Evolutionary conservation across 1,140 invertebrate genomes (phyloP).

Genomic region (Temnothorax nylanderi): DNA sequence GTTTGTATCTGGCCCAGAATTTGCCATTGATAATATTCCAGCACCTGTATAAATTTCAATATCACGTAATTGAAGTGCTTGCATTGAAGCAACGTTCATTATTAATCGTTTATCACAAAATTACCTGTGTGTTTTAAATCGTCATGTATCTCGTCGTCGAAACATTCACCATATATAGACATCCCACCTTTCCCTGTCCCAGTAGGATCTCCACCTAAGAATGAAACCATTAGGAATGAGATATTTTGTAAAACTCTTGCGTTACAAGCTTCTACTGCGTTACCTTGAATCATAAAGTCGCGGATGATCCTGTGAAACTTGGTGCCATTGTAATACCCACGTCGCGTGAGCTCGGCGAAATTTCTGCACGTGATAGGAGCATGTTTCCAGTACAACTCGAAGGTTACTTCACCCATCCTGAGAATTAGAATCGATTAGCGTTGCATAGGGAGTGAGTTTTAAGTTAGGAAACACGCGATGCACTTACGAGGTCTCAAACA

Average conservation of each 20-base stretch:
- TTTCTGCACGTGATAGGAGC: conserved; percentile 98
- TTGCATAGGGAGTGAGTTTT: not conserved
- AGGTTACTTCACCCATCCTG: conserved; percentile 96
- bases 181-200: conserved; percentile 97
- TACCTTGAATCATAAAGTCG: conserved; percentile 99
- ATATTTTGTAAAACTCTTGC: not conserved
- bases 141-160: conserved; percentile 98
- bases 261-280: not conserved
- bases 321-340: conserved; percentile 98
- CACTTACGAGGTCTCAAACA: conserved; percentile 92
- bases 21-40: conserved; percentile 94
- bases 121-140: conserved; percentile 91
- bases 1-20: conserved; percentile 98
- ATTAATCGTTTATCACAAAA: not conserved
- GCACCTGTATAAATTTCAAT: conserved; percentile 87
- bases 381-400: conserved; percentile 99
- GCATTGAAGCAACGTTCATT: not conserved
- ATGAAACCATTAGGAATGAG: not conserved
- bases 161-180: conserved; percentile 98
- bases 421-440: conserved; percentile 40
- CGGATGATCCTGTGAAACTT: conserved; percentile 98
- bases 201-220: conserved; percentile 94
- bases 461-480: conserved; percentile 40
- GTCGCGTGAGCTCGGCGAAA: conserved; percentile 96
- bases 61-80: not conserved